Evolutionary conservation across 2,888 invertebrate species (phyloP), one percentile per base, ranked within the genome.

Genomic region (Orthosia cruda): DNA sequence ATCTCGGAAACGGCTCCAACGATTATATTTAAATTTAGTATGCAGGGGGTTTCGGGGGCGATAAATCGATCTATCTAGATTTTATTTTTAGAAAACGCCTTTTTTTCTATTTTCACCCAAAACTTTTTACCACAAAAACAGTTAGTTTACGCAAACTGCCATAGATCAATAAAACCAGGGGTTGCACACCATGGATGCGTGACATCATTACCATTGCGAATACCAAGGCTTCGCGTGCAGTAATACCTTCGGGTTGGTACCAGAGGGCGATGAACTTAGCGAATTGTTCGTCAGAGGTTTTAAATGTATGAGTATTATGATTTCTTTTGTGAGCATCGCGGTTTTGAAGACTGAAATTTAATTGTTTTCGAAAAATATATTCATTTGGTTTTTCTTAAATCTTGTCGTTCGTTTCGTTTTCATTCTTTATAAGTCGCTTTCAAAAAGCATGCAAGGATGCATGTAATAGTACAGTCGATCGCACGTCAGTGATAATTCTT

Each of bases 141-240:
- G 16, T 18, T 52, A 18, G 49, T 49, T 68, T 55, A 55, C 0
- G 4, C 2, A 49, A 59, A 62, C 20, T 16, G 45, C 40, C n/a
- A 40, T 20, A 54, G 66, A 79, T 81, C 83, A 69, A 75, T 83
- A 79, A 26, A 13, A 13, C 54, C 47, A 67, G 58, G 61, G 66
- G 47, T 63, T 77, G 71, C 77, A 77, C 69, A 75, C 52, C 32
- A 52, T 67, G 20, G 57, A 59, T 45, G 64, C 68, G 68, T 82
- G 79, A 68, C 73, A 59, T 50, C 62, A 69, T 71, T 79, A 58
- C 52, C 63, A 79, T 84, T 68, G 83, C 71, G 50, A 85, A 83
- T 58, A 66, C 47, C 64, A 70, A 58, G 23, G 40, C 50, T 50
- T 83, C 57, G 79, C 80, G 86, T 85, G 79, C 47, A 40, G 23